Conservation (phyloP, 2,797 vertebrate species). For the Triplophysa yarkandensis region DNA sequence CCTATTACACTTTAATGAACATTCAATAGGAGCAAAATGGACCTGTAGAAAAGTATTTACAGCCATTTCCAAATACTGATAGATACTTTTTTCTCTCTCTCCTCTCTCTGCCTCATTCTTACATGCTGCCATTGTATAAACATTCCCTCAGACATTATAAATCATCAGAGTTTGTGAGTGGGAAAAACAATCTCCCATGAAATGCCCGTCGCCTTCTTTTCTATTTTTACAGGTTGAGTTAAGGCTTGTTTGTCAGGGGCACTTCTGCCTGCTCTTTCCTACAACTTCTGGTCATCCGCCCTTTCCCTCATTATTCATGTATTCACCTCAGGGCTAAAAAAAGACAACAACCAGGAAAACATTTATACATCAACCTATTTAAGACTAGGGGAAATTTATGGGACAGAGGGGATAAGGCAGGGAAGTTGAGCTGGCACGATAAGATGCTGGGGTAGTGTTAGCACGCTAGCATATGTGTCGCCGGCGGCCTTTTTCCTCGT, state of each 20-base stretch:
- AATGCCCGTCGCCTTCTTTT: conserved; percentile 33
- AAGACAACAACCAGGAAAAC: conserved; percentile 41
- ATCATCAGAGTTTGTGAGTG: conserved; percentile 23
- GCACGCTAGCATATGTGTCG: conserved; percentile 71
- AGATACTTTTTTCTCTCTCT: conserved; percentile 9
- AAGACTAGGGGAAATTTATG: conserved; percentile 29
- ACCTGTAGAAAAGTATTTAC: conserved; percentile 39
- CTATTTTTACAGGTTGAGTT: conserved; percentile 56
- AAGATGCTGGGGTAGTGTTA: conserved; percentile 56
- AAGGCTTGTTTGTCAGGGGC: conserved; percentile 53
- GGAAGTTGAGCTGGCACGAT: background rate
- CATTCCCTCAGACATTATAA: conserved; percentile 24
- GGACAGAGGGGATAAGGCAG: background rate
- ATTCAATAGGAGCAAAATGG: conserved; percentile 4
- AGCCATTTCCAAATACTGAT: conserved; percentile 21
- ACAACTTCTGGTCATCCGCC: conserved; percentile 34
- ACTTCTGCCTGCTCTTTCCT: conserved; percentile 21
- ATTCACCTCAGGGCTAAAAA: conserved; percentile 31
- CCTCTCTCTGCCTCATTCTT: conserved; percentile 11
- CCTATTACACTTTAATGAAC: conserved; percentile 14
- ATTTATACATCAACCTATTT: conserved; percentile 52
- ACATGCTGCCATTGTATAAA: conserved; percentile 36
- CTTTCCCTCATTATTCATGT: conserved; percentile 50
- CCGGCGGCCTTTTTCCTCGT: conserved; percentile 65
- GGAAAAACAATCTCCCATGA: conserved; percentile 12